phyloP scores from a whole-genome alignment of 1,140 invertebrate species.

The Plectrocnemia conspersa region DNA sequence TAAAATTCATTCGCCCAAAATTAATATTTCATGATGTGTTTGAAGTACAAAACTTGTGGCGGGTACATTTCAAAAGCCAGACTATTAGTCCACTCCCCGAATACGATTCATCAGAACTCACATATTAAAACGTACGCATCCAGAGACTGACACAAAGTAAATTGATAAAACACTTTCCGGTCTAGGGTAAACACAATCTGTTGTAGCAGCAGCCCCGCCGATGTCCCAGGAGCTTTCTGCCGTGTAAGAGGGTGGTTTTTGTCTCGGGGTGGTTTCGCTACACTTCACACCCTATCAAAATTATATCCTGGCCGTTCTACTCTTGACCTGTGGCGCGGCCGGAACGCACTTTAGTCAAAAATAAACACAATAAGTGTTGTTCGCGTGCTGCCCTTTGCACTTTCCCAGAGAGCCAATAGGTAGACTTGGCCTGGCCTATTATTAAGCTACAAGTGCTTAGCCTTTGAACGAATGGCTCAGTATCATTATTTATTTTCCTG shows the following conservation, averaged over 20 bases:
- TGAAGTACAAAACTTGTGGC: too few relatives aligned
- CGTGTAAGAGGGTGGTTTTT: not conserved
- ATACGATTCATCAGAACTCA: too few relatives aligned
- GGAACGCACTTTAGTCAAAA: conserved; percentile 11
- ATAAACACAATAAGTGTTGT: conserved; percentile 19
- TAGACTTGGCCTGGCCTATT: too few relatives aligned
- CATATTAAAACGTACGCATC: conserved; percentile 22
- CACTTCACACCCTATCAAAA: conserved; percentile 23
- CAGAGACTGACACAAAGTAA: conserved; percentile 30
- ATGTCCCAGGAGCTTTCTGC: conserved; percentile 13
- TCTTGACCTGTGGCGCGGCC: conserved; percentile 13
- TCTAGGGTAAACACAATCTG: conserved; percentile 31
- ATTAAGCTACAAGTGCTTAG: too few relatives aligned
- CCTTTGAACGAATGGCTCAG: too few relatives aligned
- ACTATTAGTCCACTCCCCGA: too few relatives aligned
- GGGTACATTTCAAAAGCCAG: too few relatives aligned
- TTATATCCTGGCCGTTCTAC: conserved; percentile 11
- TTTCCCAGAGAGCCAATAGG: too few relatives aligned
- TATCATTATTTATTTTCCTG: too few relatives aligned
- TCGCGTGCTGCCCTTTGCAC: too few relatives aligned
- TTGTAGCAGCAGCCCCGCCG: conserved; percentile 13
- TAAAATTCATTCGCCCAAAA: not conserved
- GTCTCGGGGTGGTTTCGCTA: conserved; percentile 15
- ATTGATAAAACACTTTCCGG: conserved; percentile 33
- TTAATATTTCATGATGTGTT: not conserved